phyloP scores from a whole-genome alignment of 2,888 invertebrate genomes.

The Xylocampa areola region DNA sequence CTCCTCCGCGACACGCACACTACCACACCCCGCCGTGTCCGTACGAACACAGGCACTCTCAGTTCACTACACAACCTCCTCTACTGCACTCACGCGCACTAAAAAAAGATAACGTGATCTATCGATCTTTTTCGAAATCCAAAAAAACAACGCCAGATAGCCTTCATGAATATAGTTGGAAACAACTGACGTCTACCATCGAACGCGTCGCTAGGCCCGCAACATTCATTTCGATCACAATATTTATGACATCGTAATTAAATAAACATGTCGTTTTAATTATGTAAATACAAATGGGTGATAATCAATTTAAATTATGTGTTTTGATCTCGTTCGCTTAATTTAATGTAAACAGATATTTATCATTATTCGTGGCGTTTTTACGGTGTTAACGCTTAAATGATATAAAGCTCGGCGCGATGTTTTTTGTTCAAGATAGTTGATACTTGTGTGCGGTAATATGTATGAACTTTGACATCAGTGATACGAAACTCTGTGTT shows the following conservation, averaged over 20 bases:
- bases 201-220: conserved; percentile 79
- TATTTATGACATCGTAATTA: conserved; percentile 86
- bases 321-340: conserved; percentile 81
- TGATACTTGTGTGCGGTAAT: conserved; percentile 66
- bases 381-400: conserved; percentile 72
- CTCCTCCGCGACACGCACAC: conserved; percentile 84
- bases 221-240: conserved; percentile 79
- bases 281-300: conserved; percentile 87
- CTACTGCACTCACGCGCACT: conserved; percentile 89
- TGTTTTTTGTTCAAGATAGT: conserved; percentile 70
- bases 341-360: conserved; percentile 87
- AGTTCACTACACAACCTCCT: conserved; percentile 88
- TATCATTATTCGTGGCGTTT: conserved; percentile 83
- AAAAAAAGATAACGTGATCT: conserved; percentile 89
- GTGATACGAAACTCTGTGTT: conserved; percentile 70
- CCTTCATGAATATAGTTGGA: conserved; percentile 81
- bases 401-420: conserved; percentile 67
- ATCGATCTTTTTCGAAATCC: conserved; percentile 87
- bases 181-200: conserved; percentile 80
- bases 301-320: conserved; percentile 87
- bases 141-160: conserved; percentile 80
- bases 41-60: conserved; percentile 88
- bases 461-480: conserved; percentile 66
- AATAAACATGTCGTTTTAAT: conserved; percentile 87
- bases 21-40: conserved; percentile 69